Base-by-base conservation (phyloP, 2,888 invertebrate genomes). In the Clostera curtula region DNA sequence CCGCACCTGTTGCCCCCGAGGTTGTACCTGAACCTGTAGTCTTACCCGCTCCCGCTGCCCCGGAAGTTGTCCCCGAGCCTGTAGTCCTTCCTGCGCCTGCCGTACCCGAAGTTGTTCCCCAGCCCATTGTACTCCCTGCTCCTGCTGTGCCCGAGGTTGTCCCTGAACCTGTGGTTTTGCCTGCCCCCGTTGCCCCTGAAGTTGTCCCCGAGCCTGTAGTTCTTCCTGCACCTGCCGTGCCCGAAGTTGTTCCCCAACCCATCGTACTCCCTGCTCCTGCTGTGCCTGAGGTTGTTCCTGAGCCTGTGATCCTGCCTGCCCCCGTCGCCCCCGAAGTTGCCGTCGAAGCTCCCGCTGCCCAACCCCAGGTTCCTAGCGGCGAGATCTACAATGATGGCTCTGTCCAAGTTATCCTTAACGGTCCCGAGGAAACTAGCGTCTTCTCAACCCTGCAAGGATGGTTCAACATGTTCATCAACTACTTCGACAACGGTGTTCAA, bases 391-490 rank as follows among this genome's bases (percentile, higher is more conserved):
- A 76, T 30, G 60, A 77, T 17, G 75, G 76, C 2, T 25, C 45
- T 2, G 75, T 74, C 2, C 65, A 68, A 24, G 61, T 76, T 2
- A 34, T 47, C 2, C 31, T 75, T 6, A 73, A 77, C 28, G 46
- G 48, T 2, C 53, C 66, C 3, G 43, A 66, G 28, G 65, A 71
- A 2, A 27, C 54, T 3, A 52, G 69, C 1, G 29, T 73, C n/a
- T 6, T 72, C 1, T 25, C 59, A 6, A 65, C 71, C 2, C 40
- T 79, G 3, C 64, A 68, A 34, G 56, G 58, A 12, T 80, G 80
- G 80, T 56, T 77, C 43, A 70, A 39, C 42, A 34, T 74, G 44
- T 53, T 66, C 8, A 10, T 80, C 14, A 74, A 70, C 52, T 79
- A 75, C 53, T 60, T 80, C 44, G 63, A 31, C 29, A 45, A 53